Evolutionary conservation across 1,140 invertebrate species (phyloP).

Genomic region (Mylabris phalerata): DNA sequence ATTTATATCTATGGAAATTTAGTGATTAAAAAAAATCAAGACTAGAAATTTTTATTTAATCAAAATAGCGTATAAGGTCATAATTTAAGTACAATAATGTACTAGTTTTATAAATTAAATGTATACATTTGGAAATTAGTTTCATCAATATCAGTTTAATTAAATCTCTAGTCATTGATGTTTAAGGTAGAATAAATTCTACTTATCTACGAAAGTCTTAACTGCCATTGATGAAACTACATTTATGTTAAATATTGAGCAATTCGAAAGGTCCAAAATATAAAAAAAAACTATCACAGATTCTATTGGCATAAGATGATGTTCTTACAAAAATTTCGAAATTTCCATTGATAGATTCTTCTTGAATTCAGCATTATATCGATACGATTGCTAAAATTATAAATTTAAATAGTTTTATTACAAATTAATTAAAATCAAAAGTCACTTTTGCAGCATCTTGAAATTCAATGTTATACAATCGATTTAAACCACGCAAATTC

Average conservation of each 20-base stretch:
- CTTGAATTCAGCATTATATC: conserved; percentile 14
- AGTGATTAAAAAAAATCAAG: no score
- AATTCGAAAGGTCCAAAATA: neutral
- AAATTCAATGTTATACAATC: conserved; percentile 47
- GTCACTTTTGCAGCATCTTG: conserved; percentile 44
- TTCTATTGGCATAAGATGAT: neutral
- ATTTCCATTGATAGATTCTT: conserved; percentile 22
- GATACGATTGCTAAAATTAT: conserved; percentile 22
- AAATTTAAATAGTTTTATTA: neutral
- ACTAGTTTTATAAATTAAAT: no score
- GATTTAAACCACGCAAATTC: conserved; percentile 44
- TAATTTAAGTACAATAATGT: no score
- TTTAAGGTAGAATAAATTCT: no score
- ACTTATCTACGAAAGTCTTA: no score
- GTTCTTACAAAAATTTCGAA: conserved; percentile 22
- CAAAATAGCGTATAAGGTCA: no score
- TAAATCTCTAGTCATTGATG: no score
- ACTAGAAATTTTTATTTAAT: no score
- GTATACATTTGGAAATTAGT: no score
- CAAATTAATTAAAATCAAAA: neutral
- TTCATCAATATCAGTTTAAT: no score
- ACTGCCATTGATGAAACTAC: no score
- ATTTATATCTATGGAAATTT: no score
- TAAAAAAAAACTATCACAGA: conserved; percentile 8
- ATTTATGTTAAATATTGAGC: conserved; percentile 1